Base-by-base conservation (phyloP, 2,888 invertebrate species). In the Drosophila stalkeri region DNA sequence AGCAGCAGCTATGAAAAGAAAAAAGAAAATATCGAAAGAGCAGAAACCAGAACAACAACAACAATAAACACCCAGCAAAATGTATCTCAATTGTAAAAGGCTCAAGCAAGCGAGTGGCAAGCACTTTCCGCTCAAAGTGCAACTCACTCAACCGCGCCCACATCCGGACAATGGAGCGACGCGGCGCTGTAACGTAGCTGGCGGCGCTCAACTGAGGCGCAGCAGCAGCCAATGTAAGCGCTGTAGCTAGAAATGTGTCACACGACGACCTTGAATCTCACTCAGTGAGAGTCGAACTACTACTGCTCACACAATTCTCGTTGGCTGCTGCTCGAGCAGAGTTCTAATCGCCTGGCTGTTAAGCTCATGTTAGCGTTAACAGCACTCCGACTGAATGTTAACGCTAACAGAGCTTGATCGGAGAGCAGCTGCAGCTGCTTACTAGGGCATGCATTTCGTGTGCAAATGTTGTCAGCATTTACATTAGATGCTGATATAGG, bases 141-240 rank as follows among this genome's bases (percentile, higher is more conserved):
- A 70, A 64, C 68, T 75, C 77, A 75, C 89, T 90, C 90, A 86
- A 77, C 90, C 86, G 75, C 89, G 81, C 86, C 85, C 84, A 86
- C 86, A 66, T 59, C 72, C 62, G 61, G 39, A 55, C 39, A 39
- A 55, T 16, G 23, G 27, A 49, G 54, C 59, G 14, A 47, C 52
- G 46, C 66, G 12, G 43, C 62, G 46, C 79, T 74, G 52, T 52
- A 12, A 44, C 66, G 69, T 64, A 76, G 60, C 56, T 33, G 44
- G 12, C 37, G 31, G 37, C 35, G 49, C 74, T 61, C 78, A 64
- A 59, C 27, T 44, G 37, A 9, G 47, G 43, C 77, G 60, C 65
- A 69, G 64, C 66, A 47, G 62, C 71, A 77, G 68, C 78, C 80
- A 81, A 77, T 85, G 86, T 85, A 70, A 77, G 20, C 47, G 65